These are phyloP conservation scores for Drosophila miranda DNA, from an alignment of 1,140 invertebrate genomes.

Conservation along the genomic window DNA sequence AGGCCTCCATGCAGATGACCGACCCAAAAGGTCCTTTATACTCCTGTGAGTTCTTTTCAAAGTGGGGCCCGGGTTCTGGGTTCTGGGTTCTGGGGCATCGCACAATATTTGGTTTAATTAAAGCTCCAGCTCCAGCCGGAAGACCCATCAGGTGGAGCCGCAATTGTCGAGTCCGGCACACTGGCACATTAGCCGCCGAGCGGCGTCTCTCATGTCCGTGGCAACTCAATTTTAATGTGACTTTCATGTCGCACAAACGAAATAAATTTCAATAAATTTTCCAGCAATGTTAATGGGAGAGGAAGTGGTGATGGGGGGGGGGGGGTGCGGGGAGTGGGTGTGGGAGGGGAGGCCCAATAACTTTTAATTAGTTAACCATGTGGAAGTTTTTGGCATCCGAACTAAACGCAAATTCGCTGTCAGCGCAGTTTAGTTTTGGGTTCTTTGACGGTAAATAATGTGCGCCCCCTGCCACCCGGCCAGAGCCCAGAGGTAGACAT, in stretches of 20 bases:
- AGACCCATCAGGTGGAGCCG: conserved; percentile 34
- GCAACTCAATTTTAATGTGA: conserved; percentile 67
- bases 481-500: conserved; percentile 14
- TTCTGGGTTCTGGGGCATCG: conserved; percentile 11
- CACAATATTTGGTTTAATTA: conserved; percentile 68
- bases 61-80: conserved; percentile 14
- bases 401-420: conserved; percentile 42
- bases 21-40: conserved; percentile 36
- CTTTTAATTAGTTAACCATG: conserved; percentile 54
- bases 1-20: conserved; percentile 1
- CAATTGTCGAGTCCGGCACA: too few relatives aligned
- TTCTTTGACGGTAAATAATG: conserved; percentile 49
- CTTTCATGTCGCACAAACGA: conserved; percentile 57
- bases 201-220: conserved; percentile 31
- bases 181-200: conserved; percentile 22
- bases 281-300: not conserved
- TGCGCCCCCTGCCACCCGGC: conserved; percentile 21
- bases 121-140: conserved; percentile 22
- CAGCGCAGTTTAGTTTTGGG: conserved; percentile 39
- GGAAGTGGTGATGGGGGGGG: too few relatives aligned
- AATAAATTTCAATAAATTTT: conserved; percentile 61
- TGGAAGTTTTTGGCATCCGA: conserved; percentile 36
- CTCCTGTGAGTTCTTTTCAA: conserved; percentile 39
- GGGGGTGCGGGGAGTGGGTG: too few relatives aligned
- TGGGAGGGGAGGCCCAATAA: conserved; percentile 26